phyloP scores from a whole-genome alignment of 2,113 vertebrate genomes.

The Daphoenositta chrysoptera region DNA sequence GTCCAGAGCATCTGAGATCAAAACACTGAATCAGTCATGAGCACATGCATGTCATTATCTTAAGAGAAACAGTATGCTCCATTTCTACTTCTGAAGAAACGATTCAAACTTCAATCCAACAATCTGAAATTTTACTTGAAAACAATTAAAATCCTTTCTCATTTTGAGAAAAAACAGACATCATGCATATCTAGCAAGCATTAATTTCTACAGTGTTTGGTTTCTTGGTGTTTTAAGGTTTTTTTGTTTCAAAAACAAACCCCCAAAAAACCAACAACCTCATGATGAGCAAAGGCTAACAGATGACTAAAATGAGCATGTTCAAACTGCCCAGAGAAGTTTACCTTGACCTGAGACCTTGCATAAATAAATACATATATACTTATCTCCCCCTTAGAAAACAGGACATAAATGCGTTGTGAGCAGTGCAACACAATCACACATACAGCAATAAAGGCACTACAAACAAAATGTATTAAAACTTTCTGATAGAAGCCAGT shows the following conservation, averaged over 20 bases:
- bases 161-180: background rate
- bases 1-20: slow-evolving; percentile 50
- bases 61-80: slow-evolving; percentile 29
- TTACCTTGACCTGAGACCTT: background rate
- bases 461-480: background rate
- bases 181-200: background rate
- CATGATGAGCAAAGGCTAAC: background rate
- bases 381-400: background rate
- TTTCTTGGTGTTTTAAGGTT: background rate
- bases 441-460: background rate
- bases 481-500: background rate
- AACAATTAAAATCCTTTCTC: slow-evolving; percentile 3
- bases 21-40: slow-evolving; percentile 45
- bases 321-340: background rate
- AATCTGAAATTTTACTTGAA: background rate
- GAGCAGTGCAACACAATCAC: background rate
- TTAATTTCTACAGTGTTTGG: background rate
- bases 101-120: slow-evolving; percentile 2
- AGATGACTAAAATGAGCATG: background rate
- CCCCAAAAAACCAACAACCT: background rate
- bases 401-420: background rate
- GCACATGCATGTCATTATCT: slow-evolving; percentile 34
- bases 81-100: slow-evolving; percentile 3
- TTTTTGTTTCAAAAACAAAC: background rate
- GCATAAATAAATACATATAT: background rate